These are phyloP conservation scores for Drosophila tropicalis DNA, from an alignment of 1,140 invertebrate species.

Conservation along the genomic window DNA sequence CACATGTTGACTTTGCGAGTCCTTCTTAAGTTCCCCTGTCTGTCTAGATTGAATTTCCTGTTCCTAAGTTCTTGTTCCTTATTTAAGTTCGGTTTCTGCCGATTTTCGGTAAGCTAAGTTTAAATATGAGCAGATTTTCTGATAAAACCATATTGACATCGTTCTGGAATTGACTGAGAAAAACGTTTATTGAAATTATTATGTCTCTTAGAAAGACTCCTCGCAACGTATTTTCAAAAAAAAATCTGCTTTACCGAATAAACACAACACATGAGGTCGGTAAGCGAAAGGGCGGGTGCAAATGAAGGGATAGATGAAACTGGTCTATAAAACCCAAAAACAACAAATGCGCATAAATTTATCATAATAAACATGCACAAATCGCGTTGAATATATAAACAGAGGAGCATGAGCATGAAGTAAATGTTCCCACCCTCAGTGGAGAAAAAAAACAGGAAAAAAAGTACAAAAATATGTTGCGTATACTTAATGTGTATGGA, in stretches of 20 bases:
- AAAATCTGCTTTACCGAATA: too few relatives aligned
- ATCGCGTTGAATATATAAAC: slow-evolving; percentile 70
- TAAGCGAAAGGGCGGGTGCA: neutral
- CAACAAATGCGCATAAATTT: slow-evolving; percentile 75
- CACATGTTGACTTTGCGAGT: slow-evolving; percentile 64
- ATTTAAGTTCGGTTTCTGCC: neutral
- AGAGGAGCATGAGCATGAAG: neutral
- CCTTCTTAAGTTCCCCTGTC: slow-evolving; percentile 12
- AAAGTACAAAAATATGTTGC: slow-evolving; percentile 65
- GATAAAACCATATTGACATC: neutral
- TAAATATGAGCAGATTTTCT: neutral
- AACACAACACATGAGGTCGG: slow-evolving; percentile 8
- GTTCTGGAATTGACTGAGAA: neutral
- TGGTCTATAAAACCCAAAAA: slow-evolving; percentile 57
- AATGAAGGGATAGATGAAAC: neutral
- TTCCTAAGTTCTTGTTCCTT: neutral
- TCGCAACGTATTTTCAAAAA: too few relatives aligned
- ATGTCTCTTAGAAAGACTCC: neutral
- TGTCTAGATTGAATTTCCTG: slow-evolving; percentile 3
- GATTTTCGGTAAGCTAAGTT: neutral
- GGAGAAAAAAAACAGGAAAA: neutral
- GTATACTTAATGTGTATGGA: slow-evolving; percentile 41
- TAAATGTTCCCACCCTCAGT: neutral
- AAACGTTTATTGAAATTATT: neutral
- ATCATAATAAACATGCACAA: slow-evolving; percentile 77